A percentile compares a stretch with the other conserved stretches of the same genome.
These are phyloP conservation scores for Netelia virgata DNA, from an alignment of 2,888 invertebrate genomes.

Conservation along the genomic window DNA sequence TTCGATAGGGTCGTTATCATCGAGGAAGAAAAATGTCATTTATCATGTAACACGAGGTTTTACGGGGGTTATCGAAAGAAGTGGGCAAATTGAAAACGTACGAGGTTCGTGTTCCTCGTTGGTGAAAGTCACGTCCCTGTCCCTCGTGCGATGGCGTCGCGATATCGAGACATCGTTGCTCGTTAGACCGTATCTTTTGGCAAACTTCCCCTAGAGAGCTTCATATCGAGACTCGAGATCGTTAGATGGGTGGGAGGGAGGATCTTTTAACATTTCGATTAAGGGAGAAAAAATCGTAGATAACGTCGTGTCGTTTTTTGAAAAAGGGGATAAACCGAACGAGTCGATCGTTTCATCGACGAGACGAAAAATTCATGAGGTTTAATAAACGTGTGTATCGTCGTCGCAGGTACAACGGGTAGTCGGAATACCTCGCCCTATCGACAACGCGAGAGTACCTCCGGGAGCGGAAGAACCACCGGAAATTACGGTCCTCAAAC, in stretches of 20 bases:
- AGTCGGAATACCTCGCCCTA: conserved; percentile 88
- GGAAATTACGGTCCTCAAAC: conserved; percentile 84
- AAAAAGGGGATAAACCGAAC: background rate
- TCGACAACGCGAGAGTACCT: conserved; percentile 85
- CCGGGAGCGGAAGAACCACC: conserved; percentile 85
- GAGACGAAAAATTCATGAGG: background rate
- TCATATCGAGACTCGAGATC: conserved; percentile 31
- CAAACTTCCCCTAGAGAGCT: conserved; percentile 5
- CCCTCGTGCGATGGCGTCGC: conserved; percentile 48
- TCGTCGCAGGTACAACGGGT: conserved; percentile 73
- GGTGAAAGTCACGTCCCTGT: conserved; percentile 8
- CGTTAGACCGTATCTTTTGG: conserved; percentile 52
- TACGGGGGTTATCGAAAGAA: background rate
- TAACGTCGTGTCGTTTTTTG: background rate
- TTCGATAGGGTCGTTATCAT: background rate
- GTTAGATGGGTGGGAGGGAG: conserved; percentile 28
- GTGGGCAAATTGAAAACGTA: conserved; percentile 26
- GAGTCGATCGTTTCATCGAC: background rate
- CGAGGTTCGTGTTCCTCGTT: conserved; percentile 7
- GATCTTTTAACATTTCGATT: conserved; percentile 18
- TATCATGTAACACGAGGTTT: background rate
- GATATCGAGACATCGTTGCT: conserved; percentile 36
- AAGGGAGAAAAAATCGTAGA: conserved; percentile 33
- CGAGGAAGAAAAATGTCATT: background rate
- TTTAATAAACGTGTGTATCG: background rate